These are phyloP conservation scores for Ifrita kowaldi DNA, from an alignment of 2,113 vertebrate species.

Conservation along the genomic window DNA sequence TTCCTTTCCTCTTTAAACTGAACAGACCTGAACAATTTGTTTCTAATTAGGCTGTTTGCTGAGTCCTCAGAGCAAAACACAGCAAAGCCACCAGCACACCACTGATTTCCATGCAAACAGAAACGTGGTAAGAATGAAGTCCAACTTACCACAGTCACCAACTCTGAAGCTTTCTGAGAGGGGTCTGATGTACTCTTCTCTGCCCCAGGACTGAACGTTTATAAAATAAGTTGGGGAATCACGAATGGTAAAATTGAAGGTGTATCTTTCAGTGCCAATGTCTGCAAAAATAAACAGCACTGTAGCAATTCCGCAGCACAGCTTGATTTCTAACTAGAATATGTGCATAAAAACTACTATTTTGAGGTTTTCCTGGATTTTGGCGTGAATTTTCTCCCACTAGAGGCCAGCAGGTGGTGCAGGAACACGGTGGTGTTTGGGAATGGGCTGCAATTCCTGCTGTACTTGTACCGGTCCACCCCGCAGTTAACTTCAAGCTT, in stretches of 20 bases:
- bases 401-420: slow-evolving; percentile 51
- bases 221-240: slow-evolving; percentile 86
- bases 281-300: slow-evolving; percentile 73
- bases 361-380: not conserved
- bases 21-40: not conserved
- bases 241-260: slow-evolving; percentile 87
- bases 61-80: slow-evolving; percentile 17
- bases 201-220: slow-evolving; percentile 88
- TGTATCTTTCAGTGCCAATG: slow-evolving; percentile 85
- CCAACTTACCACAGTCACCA: slow-evolving; percentile 88
- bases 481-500: not conserved
- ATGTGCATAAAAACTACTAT: rapidly evolving
- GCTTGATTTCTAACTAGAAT: not conserved
- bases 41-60: slow-evolving; percentile 27
- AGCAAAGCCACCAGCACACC: not conserved
- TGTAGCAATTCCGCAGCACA: not conserved
- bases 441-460: rapidly evolving
- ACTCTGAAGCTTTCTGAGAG: slow-evolving; percentile 83
- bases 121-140: not conserved
- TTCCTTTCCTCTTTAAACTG: not conserved
- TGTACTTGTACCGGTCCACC: rapidly evolving
- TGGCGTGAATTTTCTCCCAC: not conserved
- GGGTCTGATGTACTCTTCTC: slow-evolving; percentile 76
- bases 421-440: not conserved
- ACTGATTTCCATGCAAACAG: not conserved